Percentiles rank a stretch among this genome's conserved stretches.
Evolutionary conservation across 2,888 invertebrate genomes (phyloP).

Genomic region (Calliphora vomitoria): DNA sequence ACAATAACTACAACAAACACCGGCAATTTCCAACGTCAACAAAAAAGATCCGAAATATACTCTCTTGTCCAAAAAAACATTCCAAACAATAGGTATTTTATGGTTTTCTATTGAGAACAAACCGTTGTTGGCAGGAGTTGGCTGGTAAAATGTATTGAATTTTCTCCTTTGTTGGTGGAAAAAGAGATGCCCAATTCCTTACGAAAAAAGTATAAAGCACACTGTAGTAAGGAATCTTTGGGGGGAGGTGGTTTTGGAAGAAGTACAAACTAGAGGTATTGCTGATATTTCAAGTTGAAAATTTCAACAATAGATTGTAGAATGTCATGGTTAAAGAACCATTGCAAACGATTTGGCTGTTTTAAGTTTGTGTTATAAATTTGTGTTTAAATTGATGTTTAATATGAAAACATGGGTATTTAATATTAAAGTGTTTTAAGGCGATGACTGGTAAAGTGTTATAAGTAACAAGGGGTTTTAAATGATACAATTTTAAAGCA

Average conservation of each 20-base stretch:
- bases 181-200: not conserved
- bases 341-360: not conserved
- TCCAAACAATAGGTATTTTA: conserved; percentile 13
- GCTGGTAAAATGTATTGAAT: not conserved
- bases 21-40: not conserved
- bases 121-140: too few relatives aligned
- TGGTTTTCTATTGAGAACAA: not conserved
- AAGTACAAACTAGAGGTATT: not conserved
- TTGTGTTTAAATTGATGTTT: too few relatives aligned
- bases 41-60: not conserved
- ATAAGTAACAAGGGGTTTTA: too few relatives aligned
- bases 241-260: too few relatives aligned
- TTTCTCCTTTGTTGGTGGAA: not conserved
- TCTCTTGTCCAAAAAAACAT: not conserved
- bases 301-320: not conserved
- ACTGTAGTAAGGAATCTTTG: not conserved
- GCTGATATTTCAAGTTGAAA: not conserved
- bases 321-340: conserved; percentile 2
- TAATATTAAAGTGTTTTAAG: too few relatives aligned
- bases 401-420: too few relatives aligned
- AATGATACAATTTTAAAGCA: too few relatives aligned
- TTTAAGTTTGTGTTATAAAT: too few relatives aligned
- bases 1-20: not conserved
- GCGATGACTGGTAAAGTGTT: too few relatives aligned
- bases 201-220: not conserved